These are phyloP conservation scores for Leptodactylus fallax DNA, from an alignment of 2,797 vertebrate genomes.

Conservation along the genomic window DNA sequence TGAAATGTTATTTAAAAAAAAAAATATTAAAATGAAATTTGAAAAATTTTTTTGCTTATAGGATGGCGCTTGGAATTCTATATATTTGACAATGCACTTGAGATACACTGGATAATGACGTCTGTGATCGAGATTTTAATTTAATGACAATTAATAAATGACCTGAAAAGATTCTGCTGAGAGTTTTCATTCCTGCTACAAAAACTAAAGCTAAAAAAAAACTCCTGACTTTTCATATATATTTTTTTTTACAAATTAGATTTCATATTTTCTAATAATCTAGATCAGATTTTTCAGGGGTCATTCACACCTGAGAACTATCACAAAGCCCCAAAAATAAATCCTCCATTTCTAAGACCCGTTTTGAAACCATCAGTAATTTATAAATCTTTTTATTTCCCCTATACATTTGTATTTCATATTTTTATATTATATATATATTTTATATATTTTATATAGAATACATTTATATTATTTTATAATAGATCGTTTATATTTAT, in stretches of 20 bases:
- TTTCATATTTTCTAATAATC: slow-evolving; percentile 7
- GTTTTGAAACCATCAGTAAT: too few species aligned
- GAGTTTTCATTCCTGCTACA: slow-evolving; percentile 77
- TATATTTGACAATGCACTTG: slow-evolving; percentile 99
- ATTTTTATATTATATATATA: background rate
- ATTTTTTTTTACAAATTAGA: background rate
- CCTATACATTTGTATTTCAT: background rate
- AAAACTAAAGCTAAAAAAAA: background rate
- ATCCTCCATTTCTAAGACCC: slow-evolving; percentile 5
- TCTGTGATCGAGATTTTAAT: slow-evolving; percentile 98
- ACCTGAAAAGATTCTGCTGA: slow-evolving; percentile 82
- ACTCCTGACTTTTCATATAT: too few species aligned
- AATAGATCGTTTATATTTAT: background rate
- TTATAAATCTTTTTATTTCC: background rate
- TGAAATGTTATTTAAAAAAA: slow-evolving; percentile 98
- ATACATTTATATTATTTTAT: background rate
- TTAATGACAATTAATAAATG: slow-evolving; percentile 99
- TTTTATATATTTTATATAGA: background rate
- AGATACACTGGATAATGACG: slow-evolving; percentile 99
- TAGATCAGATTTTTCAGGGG: slow-evolving; percentile 30
- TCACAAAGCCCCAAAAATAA: slow-evolving; percentile 62
- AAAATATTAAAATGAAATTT: slow-evolving; percentile 87
- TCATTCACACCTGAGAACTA: slow-evolving; percentile 61
- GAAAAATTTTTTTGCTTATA: slow-evolving; percentile 91
- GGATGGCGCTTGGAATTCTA: slow-evolving; percentile 89